A percentile compares a stretch with the other conserved stretches of the same genome.
Conservation (phyloP, 2,888 invertebrate genomes). For the Chymomyza amoena region DNA sequence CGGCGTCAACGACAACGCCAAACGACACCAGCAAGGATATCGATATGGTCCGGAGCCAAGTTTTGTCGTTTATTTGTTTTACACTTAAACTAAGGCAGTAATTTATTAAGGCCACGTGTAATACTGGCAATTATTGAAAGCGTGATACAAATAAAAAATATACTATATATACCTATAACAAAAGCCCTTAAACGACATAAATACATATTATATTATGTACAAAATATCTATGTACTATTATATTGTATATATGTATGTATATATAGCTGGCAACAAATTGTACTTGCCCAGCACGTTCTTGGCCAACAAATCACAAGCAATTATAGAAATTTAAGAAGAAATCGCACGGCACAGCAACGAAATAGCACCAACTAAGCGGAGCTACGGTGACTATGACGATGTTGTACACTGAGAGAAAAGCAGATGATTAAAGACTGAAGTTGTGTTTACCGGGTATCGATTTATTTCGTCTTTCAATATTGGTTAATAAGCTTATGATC, state of each 20-base stretch:
- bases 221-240: not conserved
- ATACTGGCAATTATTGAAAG: slow-evolving; percentile 70
- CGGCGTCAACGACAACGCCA: not conserved
- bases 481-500: too few species aligned
- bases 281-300: slow-evolving; percentile 67
- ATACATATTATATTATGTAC: not conserved
- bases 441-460: too few species aligned
- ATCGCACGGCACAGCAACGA: slow-evolving; percentile 32
- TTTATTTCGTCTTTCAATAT: too few species aligned
- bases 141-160: slow-evolving; percentile 69
- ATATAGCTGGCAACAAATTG: slow-evolving; percentile 59
- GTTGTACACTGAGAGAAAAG: not conserved
- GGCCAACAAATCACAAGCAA: slow-evolving; percentile 72
- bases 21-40: slow-evolving; percentile 4
- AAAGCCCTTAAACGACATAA: not conserved
- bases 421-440: too few species aligned
- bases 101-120: slow-evolving; percentile 70
- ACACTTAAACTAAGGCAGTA: slow-evolving; percentile 55
- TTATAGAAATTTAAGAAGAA: slow-evolving; percentile 72
- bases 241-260: slow-evolving; percentile 15
- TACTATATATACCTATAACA: too few species aligned
- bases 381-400: not conserved
- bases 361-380: slow-evolving; percentile 1
- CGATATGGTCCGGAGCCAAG: slow-evolving; percentile 28
- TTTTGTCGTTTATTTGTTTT: slow-evolving; percentile 55